Evolutionary conservation across 2,113 vertebrate species (phyloP).

Genomic region (Callionymus lyra): DNA sequence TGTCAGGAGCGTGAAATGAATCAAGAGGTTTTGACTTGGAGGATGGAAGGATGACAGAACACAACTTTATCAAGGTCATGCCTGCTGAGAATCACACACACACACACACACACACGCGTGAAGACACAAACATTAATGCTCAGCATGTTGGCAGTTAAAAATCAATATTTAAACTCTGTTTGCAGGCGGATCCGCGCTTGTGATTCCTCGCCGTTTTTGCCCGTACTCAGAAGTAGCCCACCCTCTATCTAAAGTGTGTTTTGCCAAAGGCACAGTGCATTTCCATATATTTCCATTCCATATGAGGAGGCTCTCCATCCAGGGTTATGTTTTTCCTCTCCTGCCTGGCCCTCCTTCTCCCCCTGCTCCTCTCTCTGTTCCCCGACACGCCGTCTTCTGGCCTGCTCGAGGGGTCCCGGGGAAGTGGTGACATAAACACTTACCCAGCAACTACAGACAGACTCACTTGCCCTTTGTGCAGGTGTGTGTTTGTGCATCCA

Average conservation of each 20-base stretch:
- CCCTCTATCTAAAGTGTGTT: constrained; percentile 59
- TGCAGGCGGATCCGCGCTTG: constrained; percentile 20
- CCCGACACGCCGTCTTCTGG: constrained; percentile 37
- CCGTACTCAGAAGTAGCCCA: constrained; percentile 53
- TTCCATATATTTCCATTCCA: constrained; percentile 67
- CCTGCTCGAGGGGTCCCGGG: constrained; percentile 40
- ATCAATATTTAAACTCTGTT: constrained; percentile 36
- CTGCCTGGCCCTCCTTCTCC: constrained; percentile 30
- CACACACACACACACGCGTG: not conserved
- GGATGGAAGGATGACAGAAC: constrained; percentile 11
- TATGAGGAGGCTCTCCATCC: constrained; percentile 58
- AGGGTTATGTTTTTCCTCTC: constrained; percentile 52
- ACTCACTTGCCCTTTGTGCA: constrained; percentile 30
- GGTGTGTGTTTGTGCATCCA: constrained; percentile 10
- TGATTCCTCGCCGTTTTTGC: constrained; percentile 47
- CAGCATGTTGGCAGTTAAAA: constrained; percentile 27
- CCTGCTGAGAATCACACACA: constrained; percentile 8
- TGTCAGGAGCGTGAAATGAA: too few relatives aligned
- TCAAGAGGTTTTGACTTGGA: constrained; percentile 9
- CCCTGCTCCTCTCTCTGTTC: constrained; percentile 29
- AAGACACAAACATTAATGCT: constrained; percentile 15
- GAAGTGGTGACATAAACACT: constrained; percentile 59
- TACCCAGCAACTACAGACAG: constrained; percentile 46
- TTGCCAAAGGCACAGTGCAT: constrained; percentile 64
- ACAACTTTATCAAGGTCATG: constrained; percentile 25